A percentile compares a stretch with the other conserved stretches of the same genome.
These are phyloP conservation scores for Pyrocoelia pectoralis DNA, from an alignment of 2,888 invertebrate species.

Conservation along the genomic window DNA sequence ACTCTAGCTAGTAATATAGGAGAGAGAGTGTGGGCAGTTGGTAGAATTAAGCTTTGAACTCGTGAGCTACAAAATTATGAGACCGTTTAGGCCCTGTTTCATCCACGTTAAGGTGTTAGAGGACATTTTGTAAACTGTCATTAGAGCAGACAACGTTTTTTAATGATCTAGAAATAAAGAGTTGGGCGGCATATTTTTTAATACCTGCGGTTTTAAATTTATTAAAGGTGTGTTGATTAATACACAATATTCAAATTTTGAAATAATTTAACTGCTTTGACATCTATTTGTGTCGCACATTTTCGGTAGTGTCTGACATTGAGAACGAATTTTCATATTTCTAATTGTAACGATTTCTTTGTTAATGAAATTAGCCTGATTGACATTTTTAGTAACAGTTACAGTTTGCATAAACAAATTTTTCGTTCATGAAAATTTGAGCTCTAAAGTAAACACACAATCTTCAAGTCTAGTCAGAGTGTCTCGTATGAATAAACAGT, in stretches of 20 bases:
- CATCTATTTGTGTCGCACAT: background rate
- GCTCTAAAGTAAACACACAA: too few relatives aligned
- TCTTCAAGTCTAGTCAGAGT: too few relatives aligned
- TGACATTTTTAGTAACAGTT: too few relatives aligned
- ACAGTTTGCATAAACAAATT: too few relatives aligned
- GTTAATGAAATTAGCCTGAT: too few relatives aligned
- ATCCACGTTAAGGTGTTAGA: constrained; percentile 32
- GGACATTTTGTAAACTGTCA: constrained; percentile 39
- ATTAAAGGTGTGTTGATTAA: constrained; percentile 19
- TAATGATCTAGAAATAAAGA: constrained; percentile 35
- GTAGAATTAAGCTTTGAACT: constrained; percentile 10
- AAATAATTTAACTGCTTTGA: background rate
- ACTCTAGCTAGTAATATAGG: constrained; percentile 4
- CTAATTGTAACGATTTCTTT: too few relatives aligned
- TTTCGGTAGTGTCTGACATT: too few relatives aligned
- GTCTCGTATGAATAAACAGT: too few relatives aligned
- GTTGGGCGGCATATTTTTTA: constrained; percentile 33
- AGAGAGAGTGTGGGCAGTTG: constrained; percentile 17
- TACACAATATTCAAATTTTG: constrained; percentile 11
- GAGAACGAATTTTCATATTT: too few relatives aligned
- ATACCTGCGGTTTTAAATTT: constrained; percentile 24
- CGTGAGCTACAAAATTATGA: constrained; percentile 27
- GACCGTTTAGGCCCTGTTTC: constrained; percentile 37
- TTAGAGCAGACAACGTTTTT: constrained; percentile 37
- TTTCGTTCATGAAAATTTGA: too few relatives aligned